These are phyloP conservation scores for Knipowitschia caucasica DNA, from an alignment of 2,797 vertebrate species.

Conservation along the genomic window DNA sequence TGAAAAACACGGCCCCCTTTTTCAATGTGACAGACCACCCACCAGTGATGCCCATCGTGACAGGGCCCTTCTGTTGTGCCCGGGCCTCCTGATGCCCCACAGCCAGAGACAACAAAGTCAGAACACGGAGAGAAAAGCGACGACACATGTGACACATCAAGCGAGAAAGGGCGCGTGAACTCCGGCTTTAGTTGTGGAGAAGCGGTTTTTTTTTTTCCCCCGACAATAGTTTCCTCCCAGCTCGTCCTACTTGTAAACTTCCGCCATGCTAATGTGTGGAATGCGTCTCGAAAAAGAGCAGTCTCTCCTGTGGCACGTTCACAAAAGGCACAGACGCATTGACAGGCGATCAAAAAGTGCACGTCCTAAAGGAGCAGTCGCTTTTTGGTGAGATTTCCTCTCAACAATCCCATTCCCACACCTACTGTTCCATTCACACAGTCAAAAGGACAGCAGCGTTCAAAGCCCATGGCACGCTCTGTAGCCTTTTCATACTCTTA, in stretches of 20 bases:
- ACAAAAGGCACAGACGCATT: conserved; percentile 34
- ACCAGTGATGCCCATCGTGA: conserved; percentile 44
- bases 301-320: conserved; percentile 36
- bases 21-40: conserved; percentile 55
- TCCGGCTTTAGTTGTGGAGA: conserved; percentile 48
- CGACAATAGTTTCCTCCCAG: conserved; percentile 39
- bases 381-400: conserved; percentile 26
- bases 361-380: conserved; percentile 45
- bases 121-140: conserved; percentile 29
- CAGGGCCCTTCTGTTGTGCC: conserved; percentile 53
- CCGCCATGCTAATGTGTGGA: conserved; percentile 40
- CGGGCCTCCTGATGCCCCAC: conserved; percentile 48
- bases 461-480: conserved; percentile 3
- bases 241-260: conserved; percentile 6
- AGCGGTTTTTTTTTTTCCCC: conserved; percentile 38
- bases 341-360: conserved; percentile 33
- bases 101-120: conserved; percentile 25
- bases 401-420: conserved; percentile 23
- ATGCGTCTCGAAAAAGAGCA: conserved; percentile 52
- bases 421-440: conserved; percentile 27
- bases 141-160: conserved; percentile 48
- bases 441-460: conserved; percentile 37
- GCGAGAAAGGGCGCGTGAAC: conserved; percentile 29
- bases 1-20: conserved; percentile 50
- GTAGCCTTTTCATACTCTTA: conserved; percentile 78